Evolutionary conservation across 2,888 invertebrate genomes (phyloP).

Genomic region (Scaptomyza caliginosa): DNA sequence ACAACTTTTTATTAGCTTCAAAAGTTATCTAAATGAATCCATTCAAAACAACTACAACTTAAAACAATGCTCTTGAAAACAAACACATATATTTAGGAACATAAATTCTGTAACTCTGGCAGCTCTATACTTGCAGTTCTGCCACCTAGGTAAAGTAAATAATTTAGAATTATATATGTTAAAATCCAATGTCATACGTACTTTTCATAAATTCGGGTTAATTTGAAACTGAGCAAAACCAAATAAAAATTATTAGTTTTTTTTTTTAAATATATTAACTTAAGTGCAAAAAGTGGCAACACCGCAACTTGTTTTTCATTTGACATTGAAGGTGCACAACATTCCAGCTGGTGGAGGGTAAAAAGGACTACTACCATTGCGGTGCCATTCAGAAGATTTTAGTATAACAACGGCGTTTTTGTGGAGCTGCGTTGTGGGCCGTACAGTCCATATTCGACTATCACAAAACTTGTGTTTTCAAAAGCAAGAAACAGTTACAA

Average conservation of each 20-base stretch:
- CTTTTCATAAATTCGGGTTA: slow-evolving; percentile 3
- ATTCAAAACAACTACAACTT: neutral
- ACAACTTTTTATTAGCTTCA: neutral
- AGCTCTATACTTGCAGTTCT: slow-evolving; percentile 13
- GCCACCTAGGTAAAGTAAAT: slow-evolving; percentile 27
- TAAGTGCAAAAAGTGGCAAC: slow-evolving; percentile 60
- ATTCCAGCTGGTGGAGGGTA: slow-evolving; percentile 65
- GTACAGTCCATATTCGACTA: slow-evolving; percentile 47
- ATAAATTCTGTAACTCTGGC: neutral
- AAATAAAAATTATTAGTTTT: neutral
- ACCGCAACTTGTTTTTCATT: slow-evolving; percentile 82
- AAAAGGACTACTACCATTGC: slow-evolving; percentile 62
- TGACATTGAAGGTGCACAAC: slow-evolving; percentile 82
- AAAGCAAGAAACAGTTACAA: slow-evolving; percentile 9
- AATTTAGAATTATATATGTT: neutral
- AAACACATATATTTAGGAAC: neutral
- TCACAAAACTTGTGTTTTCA: slow-evolving; percentile 19
- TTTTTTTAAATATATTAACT: slow-evolving; percentile 9
- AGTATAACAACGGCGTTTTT: slow-evolving; percentile 61
- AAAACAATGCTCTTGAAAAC: neutral
- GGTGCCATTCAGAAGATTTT: slow-evolving; percentile 44
- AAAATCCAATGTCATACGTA: neutral
- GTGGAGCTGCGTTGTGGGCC: slow-evolving; percentile 52
- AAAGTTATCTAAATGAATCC: no score
- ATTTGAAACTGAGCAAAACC: neutral